These are phyloP conservation scores for Venturia canescens DNA, from an alignment of 1,140 invertebrate species.

Conservation along the genomic window DNA sequence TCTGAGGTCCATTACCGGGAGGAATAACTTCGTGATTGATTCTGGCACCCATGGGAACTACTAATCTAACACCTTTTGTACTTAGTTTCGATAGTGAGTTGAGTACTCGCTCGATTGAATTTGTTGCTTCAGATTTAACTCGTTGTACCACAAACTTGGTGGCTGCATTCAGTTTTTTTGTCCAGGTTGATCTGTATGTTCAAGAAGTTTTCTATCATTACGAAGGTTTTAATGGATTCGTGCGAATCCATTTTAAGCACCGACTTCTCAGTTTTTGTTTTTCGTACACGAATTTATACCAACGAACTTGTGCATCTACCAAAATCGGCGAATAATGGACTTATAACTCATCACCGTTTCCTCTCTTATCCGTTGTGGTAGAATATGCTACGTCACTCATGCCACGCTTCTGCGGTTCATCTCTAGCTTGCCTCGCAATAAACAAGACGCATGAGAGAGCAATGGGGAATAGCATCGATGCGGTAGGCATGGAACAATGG, in stretches of 20 bases:
- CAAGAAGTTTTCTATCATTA: too few species aligned
- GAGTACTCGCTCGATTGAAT: too few species aligned
- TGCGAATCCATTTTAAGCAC: too few species aligned
- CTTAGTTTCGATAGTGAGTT: background rate
- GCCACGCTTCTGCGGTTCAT: background rate
- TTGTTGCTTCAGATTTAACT: too few species aligned
- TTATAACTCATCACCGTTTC: background rate
- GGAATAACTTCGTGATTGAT: constrained; percentile 39
- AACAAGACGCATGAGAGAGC: background rate
- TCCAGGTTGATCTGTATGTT: too few species aligned
- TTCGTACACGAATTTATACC: too few species aligned
- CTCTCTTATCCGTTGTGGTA: background rate
- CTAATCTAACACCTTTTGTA: constrained; percentile 12
- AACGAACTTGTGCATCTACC: background rate
- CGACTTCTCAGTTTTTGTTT: too few species aligned
- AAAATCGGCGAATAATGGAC: background rate
- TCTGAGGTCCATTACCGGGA: constrained; percentile 19
- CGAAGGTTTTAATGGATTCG: too few species aligned
- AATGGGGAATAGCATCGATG: background rate
- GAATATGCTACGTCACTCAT: background rate
- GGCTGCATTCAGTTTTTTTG: too few species aligned
- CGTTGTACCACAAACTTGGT: too few species aligned
- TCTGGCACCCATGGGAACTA: background rate
- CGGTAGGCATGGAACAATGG: background rate
- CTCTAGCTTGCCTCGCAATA: background rate